phyloP scores from a whole-genome alignment of 2,888 invertebrate species.

The Apoda limacodes region DNA sequence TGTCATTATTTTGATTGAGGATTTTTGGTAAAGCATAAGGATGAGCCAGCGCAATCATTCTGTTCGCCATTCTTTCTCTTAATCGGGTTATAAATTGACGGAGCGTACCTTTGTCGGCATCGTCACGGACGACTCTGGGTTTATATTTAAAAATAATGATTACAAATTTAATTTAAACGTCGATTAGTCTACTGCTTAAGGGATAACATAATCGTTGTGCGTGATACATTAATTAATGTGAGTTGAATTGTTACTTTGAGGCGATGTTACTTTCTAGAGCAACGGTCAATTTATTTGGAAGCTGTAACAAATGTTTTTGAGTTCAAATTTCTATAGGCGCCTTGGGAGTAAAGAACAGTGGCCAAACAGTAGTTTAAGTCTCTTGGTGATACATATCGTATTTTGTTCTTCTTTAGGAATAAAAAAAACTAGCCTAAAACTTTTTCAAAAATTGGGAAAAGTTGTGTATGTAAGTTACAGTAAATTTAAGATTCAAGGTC shows the following conservation, averaged over 20 bases:
- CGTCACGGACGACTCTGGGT: constrained; percentile 41
- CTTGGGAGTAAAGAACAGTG: no score
- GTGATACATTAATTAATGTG: constrained; percentile 2
- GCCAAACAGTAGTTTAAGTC: no score
- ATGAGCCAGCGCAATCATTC: constrained; percentile 51
- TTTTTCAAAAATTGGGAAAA: no score
- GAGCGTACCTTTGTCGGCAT: constrained; percentile 55
- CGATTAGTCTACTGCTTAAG: constrained; percentile 41
- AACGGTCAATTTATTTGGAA: no score
- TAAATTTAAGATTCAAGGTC: no score
- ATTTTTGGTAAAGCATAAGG: constrained; percentile 47
- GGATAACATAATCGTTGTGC: constrained; percentile 23
- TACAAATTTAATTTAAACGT: constrained; percentile 42
- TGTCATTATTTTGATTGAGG: constrained; percentile 37
- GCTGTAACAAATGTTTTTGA: no score
- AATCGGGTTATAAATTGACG: constrained; percentile 66
- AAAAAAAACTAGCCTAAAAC: no score
- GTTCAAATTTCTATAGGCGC: no score
- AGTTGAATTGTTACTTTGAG: constrained; percentile 30
- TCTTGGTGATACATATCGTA: no score
- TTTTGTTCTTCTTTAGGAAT: no score
- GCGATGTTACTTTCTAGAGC: no score
- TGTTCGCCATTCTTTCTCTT: constrained; percentile 56
- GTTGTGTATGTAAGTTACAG: no score
- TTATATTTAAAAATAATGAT: constrained; percentile 48